A percentile compares a stretch with the other conserved stretches of the same genome.
Conservation (phyloP, 2,797 vertebrate genomes). For the Ispidina picta region DNA sequence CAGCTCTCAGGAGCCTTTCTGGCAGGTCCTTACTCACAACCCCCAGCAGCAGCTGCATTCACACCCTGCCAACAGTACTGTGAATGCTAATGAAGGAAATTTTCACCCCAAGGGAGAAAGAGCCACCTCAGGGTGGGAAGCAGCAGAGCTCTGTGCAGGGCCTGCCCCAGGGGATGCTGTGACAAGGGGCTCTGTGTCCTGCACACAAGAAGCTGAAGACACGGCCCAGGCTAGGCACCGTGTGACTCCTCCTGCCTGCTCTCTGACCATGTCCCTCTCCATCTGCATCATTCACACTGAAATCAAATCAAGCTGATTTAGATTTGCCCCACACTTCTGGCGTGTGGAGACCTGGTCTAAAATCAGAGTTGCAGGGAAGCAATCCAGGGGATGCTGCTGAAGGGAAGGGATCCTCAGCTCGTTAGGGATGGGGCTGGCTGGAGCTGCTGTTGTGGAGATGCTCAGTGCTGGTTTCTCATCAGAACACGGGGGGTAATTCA, state of each 20-base stretch:
- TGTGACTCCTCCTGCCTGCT: neutral
- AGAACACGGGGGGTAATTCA: neutral
- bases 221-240: accelerated
- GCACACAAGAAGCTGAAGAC: neutral
- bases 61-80: neutral
- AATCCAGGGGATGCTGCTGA: neutral
- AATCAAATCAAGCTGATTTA: neutral
- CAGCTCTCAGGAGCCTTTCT: neutral
- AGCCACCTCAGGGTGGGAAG: neutral
- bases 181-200: neutral
- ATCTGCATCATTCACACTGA: neutral
- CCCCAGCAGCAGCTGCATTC: neutral
- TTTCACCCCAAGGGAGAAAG: neutral
- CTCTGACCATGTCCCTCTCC: neutral
- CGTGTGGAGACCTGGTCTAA: neutral
- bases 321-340: neutral
- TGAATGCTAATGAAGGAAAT: neutral
- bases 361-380: slow-evolving; percentile 22
- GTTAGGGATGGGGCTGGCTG: neutral
- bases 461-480: neutral
- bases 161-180: neutral
- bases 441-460: neutral
- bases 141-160: neutral
- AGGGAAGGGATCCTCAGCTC: neutral
- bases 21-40: neutral